Evolutionary conservation across 2,888 invertebrate species (phyloP).

Genomic region (Drosophila meridiana): DNA sequence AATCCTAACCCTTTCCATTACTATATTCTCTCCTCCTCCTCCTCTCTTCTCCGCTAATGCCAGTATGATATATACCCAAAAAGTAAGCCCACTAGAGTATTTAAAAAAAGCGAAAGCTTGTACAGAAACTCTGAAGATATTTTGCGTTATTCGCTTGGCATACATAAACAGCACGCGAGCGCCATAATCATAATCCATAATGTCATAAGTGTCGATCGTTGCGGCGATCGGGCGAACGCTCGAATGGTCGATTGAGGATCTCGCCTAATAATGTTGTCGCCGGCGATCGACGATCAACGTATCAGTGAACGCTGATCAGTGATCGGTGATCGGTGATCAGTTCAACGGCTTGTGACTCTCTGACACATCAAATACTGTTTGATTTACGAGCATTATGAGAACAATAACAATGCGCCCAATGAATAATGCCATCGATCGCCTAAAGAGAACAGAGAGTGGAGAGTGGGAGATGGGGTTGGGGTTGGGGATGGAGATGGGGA

Average conservation of each 20-base stretch:
- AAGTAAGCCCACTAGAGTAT: slow-evolving; percentile 17
- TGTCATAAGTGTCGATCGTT: slow-evolving; percentile 73
- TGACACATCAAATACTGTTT: slow-evolving; percentile 69
- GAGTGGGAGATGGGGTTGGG: background rate
- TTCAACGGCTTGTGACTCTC: slow-evolving; percentile 75
- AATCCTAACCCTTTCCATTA: background rate
- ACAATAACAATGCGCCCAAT: slow-evolving; percentile 63
- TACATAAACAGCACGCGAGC: slow-evolving; percentile 78
- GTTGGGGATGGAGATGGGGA: no score
- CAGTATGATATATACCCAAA: background rate
- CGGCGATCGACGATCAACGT: slow-evolving; percentile 31
- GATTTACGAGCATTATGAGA: slow-evolving; percentile 70
- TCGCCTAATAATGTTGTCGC: slow-evolving; percentile 77
- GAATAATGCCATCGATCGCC: slow-evolving; percentile 65
- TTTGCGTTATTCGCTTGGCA: slow-evolving; percentile 66
- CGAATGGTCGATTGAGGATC: slow-evolving; percentile 67
- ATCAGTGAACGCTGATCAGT: slow-evolving; percentile 29
- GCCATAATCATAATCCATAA: slow-evolving; percentile 76
- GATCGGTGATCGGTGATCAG: slow-evolving; percentile 54
- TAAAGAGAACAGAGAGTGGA: slow-evolving; percentile 8
- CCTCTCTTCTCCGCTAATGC: no score
- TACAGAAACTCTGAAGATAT: slow-evolving; percentile 43
- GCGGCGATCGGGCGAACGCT: slow-evolving; percentile 56
- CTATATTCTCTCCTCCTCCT: no score
- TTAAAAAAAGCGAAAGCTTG: slow-evolving; percentile 56